A percentile compares a stretch with the other conserved stretches of the same genome.
These are phyloP conservation scores for Gorsachius magnificus DNA, from an alignment of 2,797 vertebrate genomes.

Conservation along the genomic window DNA sequence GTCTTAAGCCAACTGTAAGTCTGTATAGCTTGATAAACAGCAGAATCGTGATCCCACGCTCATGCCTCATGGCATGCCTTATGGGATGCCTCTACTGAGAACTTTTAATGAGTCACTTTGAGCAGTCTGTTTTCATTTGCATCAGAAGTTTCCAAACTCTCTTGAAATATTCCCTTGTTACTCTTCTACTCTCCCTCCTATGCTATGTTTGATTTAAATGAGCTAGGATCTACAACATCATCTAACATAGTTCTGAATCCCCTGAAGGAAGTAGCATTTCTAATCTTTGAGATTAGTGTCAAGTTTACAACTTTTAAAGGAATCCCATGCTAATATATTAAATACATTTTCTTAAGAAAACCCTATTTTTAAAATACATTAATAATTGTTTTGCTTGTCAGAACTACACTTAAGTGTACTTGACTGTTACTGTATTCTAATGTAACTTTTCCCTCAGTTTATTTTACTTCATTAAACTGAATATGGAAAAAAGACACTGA, in stretches of 20 bases:
- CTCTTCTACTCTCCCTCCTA: not conserved
- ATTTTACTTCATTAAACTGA: not conserved
- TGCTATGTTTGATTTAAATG: constrained; percentile 46
- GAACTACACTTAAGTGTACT: not conserved
- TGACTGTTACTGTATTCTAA: not conserved
- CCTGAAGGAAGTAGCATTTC: not conserved
- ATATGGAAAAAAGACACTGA: not conserved
- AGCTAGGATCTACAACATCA: not conserved
- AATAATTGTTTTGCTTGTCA: not conserved
- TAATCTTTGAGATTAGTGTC: not conserved
- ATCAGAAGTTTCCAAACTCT: constrained; percentile 47
- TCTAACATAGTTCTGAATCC: not conserved
- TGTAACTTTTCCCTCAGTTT: not conserved
- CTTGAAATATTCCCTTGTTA: constrained; percentile 44
- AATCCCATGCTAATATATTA: not conserved
- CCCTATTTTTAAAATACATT: not conserved
- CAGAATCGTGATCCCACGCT: not conserved
- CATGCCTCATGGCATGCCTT: constrained; percentile 31
- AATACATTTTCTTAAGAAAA: not conserved
- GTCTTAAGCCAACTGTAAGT: not conserved
- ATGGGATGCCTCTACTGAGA: constrained; percentile 24
- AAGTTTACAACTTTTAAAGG: not conserved
- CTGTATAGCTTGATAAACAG: not conserved
- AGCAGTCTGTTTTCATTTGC: constrained; percentile 63
- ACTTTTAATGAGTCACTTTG: constrained; percentile 69